Evolutionary conservation across 2,113 vertebrate genomes (phyloP).

Genomic region (Nettapus auritus): DNA sequence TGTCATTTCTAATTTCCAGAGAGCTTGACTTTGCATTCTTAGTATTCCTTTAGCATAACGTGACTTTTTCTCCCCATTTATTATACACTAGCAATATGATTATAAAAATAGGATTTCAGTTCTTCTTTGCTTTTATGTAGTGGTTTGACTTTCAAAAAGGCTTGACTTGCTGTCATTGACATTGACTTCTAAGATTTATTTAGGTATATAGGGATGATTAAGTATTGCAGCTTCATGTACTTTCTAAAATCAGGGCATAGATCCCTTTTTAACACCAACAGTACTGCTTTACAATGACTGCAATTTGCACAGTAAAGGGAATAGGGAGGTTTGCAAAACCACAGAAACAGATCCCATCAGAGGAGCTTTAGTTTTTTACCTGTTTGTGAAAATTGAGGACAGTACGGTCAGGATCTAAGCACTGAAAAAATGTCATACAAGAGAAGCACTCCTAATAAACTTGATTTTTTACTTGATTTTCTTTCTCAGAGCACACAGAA

Average conservation of each 20-base stretch:
- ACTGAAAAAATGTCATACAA: neutral
- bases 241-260: neutral
- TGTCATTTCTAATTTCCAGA: neutral
- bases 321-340: neutral
- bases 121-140: neutral
- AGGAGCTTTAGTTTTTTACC: neutral
- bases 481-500: neutral
- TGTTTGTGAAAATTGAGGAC: neutral
- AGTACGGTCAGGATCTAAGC: neutral
- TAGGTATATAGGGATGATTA: neutral
- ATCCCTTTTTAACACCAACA: neutral
- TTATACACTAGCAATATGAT: neutral
- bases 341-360: neutral
- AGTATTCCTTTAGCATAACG: neutral
- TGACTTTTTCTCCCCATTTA: neutral
- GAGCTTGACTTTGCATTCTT: neutral
- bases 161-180: neutral
- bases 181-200: neutral
- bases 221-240: neutral
- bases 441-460: neutral
- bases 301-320: neutral
- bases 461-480: neutral
- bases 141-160: neutral
- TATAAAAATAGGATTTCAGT: neutral
- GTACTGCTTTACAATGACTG: neutral